Evolutionary conservation across 2,797 vertebrate genomes (phyloP).

Genomic region (Bradypus variegatus): DNA sequence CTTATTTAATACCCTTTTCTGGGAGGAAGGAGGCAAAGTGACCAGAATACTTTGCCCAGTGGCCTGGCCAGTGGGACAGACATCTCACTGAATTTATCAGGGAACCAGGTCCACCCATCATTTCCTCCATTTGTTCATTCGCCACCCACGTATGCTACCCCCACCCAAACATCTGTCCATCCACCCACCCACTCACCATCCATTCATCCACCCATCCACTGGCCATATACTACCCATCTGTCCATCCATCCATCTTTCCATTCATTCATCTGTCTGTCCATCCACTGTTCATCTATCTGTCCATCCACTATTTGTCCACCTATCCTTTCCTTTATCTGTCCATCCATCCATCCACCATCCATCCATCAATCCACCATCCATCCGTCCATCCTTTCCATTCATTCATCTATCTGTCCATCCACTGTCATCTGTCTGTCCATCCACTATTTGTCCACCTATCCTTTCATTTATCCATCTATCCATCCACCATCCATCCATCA

Average conservation of each 20-base stretch:
- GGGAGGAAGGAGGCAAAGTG: not conserved
- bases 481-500: not conserved
- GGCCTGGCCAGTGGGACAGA: not conserved
- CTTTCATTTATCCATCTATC: no score
- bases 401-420: accelerated
- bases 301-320: not conserved
- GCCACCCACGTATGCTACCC: no score
- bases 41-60: not conserved
- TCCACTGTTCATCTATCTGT: not conserved
- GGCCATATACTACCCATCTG: not conserved
- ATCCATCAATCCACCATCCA: no score
- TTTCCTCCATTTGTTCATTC: not conserved
- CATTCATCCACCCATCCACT: no score
- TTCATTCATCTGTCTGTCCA: no score
- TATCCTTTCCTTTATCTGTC: no score
- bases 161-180: no score
- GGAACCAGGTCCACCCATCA: not conserved
- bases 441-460: not conserved
- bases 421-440: no score
- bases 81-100: not conserved
- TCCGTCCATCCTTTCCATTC: no score
- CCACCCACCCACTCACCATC: not conserved
- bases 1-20: not conserved
- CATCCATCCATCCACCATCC: not conserved
- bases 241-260: not conserved